Conservation (phyloP, 2,113 vertebrate genomes). For the Toxotes chatareus region DNA sequence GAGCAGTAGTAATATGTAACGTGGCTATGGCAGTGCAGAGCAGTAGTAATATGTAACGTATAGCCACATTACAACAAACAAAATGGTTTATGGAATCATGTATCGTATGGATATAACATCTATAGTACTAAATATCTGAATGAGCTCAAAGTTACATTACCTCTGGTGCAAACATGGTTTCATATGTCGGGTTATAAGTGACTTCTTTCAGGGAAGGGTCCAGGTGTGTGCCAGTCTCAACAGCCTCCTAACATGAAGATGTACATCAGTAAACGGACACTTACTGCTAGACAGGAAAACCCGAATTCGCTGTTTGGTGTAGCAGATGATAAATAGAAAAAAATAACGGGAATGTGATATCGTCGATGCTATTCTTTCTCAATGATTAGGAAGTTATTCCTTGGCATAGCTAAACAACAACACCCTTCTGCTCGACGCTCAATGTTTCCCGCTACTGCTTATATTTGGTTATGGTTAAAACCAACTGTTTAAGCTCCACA, state of each 20-base stretch:
- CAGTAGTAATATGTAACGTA: no score
- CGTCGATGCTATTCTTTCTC: no score
- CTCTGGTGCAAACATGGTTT: conserved; percentile 99
- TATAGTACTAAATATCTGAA: background rate
- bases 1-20: no score
- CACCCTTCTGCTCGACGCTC: background rate
- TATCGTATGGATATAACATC: background rate
- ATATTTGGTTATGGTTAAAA: background rate
- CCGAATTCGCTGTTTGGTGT: no score
- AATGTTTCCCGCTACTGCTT: conserved; percentile 23
- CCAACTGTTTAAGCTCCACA: background rate
- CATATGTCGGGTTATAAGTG: conserved; percentile 91
- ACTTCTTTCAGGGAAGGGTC: conserved; percentile 96
- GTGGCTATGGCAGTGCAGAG: no score
- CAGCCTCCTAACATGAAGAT: conserved; percentile 89
- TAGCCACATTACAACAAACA: background rate
- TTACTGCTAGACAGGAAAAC: background rate
- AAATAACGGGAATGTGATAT: fast-evolving
- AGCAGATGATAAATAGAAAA: background rate
- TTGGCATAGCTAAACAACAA: background rate
- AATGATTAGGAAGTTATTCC: background rate
- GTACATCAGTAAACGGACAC: background rate
- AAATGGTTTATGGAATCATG: background rate
- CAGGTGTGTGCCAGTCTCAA: conserved; percentile 94
- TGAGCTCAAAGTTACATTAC: conserved; percentile 71